Conservation (phyloP, 2,797 vertebrate genomes). For the Rhadinocentrus ornatus region DNA sequence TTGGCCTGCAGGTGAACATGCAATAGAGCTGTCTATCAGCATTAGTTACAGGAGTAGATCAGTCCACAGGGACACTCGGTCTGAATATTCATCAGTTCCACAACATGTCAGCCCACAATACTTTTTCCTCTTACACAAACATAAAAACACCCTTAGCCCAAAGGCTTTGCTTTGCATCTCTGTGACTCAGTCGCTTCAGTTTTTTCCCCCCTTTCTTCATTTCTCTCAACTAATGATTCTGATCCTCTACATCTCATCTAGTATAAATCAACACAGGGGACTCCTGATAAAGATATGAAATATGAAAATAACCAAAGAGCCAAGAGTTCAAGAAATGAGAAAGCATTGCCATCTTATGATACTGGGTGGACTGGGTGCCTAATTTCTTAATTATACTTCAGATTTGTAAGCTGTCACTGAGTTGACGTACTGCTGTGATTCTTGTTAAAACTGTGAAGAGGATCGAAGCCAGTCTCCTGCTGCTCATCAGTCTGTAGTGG, state of each 20-base stretch:
- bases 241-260: background rate
- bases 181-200: constrained; percentile 54
- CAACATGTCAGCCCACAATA: constrained; percentile 70
- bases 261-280: background rate
- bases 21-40: constrained; percentile 96
- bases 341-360: background rate
- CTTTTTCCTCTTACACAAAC: constrained; percentile 43
- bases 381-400: background rate
- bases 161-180: constrained; percentile 40
- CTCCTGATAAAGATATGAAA: background rate
- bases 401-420: background rate
- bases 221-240: constrained; percentile 18
- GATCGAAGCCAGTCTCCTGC: constrained; percentile 95
- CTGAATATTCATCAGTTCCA: constrained; percentile 97
- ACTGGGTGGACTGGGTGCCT: background rate
- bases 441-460: constrained; percentile 87
- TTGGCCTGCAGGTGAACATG: constrained; percentile 83
- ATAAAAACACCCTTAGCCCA: constrained; percentile 50
- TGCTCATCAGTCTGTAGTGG: constrained; percentile 95
- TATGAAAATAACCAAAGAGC: background rate
- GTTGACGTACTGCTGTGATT: constrained; percentile 85
- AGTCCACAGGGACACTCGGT: constrained; percentile 92
- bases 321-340: background rate
- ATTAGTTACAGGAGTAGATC: constrained; percentile 84
- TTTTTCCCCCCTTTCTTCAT: constrained; percentile 19